Conservation (phyloP, 2,888 invertebrate species). For the Hypselothyrea guttata region DNA sequence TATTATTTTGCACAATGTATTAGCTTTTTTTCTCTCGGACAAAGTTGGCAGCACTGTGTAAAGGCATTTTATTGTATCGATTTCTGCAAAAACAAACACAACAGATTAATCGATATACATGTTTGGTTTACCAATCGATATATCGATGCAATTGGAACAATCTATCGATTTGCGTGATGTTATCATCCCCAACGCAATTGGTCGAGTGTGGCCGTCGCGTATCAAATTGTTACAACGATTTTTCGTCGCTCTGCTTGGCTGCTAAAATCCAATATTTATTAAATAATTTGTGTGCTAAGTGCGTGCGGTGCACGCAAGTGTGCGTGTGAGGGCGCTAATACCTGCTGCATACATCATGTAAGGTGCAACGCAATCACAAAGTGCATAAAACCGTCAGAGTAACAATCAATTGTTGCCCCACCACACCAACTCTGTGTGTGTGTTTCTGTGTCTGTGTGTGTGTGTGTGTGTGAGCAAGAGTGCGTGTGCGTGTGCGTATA, state of each 20-base stretch:
- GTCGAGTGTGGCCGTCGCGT: constrained; percentile 48
- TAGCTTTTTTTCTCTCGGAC: too few species aligned
- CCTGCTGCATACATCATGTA: constrained; percentile 50
- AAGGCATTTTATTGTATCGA: too few species aligned
- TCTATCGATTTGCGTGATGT: background rate
- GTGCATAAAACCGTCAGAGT: constrained; percentile 38
- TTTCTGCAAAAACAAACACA: too few species aligned
- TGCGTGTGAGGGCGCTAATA: constrained; percentile 35
- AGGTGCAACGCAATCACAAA: constrained; percentile 31
- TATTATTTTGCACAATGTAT: too few species aligned
- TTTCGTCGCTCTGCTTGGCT: constrained; percentile 53
- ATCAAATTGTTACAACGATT: constrained; percentile 64
- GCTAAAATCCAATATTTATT: constrained; percentile 27
- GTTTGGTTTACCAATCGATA: background rate
- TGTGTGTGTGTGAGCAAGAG: constrained; percentile 43
- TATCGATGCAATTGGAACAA: background rate
- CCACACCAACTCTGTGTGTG: constrained; percentile 35
- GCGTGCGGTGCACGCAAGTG: constrained; percentile 48
- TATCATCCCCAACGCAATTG: constrained; percentile 16
- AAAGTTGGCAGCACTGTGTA: too few species aligned
- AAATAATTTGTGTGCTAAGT: constrained; percentile 26
- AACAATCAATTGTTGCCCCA: constrained; percentile 56
- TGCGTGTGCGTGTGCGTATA: constrained; percentile 47
- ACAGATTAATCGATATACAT: constrained; percentile 9
- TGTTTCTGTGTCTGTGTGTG: constrained; percentile 53